phyloP scores from a whole-genome alignment of 2,888 invertebrate genomes.

The Ferdinandea cuprea region DNA sequence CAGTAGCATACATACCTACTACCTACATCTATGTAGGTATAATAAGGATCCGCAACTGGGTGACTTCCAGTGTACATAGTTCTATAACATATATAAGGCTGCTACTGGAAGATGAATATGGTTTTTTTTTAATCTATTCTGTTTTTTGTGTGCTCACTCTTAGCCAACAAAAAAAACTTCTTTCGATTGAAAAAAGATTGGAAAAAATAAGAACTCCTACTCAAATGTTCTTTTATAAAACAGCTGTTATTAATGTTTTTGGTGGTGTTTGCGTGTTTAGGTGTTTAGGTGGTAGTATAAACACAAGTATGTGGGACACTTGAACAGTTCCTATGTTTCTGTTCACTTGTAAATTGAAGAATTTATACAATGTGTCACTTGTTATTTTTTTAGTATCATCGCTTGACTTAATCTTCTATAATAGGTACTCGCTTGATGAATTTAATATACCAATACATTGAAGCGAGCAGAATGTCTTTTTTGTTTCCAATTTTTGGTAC shows the following conservation, averaged over 20 bases:
- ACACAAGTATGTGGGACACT: conserved; percentile 12
- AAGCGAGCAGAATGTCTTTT: neutral
- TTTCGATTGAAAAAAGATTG: conserved; percentile 5
- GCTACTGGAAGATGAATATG: neutral
- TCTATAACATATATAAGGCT: neutral
- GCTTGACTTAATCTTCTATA: neutral
- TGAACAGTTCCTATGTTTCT: conserved; percentile 15
- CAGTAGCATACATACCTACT: neutral
- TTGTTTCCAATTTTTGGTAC: neutral
- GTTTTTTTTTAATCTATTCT: neutral
- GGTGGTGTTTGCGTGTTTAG: neutral
- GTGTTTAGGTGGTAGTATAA: too few species aligned
- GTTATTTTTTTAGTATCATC: neutral
- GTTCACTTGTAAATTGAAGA: neutral
- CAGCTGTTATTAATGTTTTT: conserved; percentile 46
- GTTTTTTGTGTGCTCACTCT: neutral
- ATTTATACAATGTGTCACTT: too few species aligned
- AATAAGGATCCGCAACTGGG: neutral
- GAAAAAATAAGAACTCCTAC: neutral
- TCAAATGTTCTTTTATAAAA: conserved; percentile 20
- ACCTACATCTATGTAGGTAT: too few species aligned
- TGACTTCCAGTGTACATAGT: neutral
- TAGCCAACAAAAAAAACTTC: neutral
- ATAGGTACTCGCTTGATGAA: too few species aligned
- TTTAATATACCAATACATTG: neutral